phyloP scores from a whole-genome alignment of 2,113 vertebrate genomes.

The Bos indicus region DNA sequence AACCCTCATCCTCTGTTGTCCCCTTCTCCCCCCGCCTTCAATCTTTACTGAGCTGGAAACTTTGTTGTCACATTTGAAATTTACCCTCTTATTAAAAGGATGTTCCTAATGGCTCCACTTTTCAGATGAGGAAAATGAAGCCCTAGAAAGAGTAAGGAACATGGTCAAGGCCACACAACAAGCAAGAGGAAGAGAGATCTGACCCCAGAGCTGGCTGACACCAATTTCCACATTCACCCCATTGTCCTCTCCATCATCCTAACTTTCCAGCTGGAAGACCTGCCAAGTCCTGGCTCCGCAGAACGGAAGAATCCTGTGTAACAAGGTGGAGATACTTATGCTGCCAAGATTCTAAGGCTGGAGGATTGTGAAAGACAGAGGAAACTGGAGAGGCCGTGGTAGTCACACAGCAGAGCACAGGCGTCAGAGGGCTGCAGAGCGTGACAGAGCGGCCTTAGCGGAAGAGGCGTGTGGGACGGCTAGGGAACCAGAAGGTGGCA shows the following conservation, averaged over 20 bases:
- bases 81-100: neutral
- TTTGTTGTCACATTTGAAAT: neutral
- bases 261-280: neutral
- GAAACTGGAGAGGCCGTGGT: neutral
- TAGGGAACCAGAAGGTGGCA: neutral
- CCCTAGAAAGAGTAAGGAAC: neutral
- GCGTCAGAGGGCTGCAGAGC: neutral
- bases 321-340: neutral
- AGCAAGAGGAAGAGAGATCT: neutral
- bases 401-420: neutral
- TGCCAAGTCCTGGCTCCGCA: neutral
- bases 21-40: neutral
- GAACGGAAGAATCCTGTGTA: neutral
- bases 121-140: neutral
- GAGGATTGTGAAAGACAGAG: neutral
- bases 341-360: neutral
- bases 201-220: neutral
- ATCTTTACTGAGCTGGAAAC: neutral
- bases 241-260: neutral
- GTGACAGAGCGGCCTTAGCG: neutral
- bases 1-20: accelerated
- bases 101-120: neutral
- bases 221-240: neutral
- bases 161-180: neutral
- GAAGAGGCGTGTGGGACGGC: neutral